Conservation (phyloP, 2,888 invertebrate species). For the Terebella lapidaria region DNA sequence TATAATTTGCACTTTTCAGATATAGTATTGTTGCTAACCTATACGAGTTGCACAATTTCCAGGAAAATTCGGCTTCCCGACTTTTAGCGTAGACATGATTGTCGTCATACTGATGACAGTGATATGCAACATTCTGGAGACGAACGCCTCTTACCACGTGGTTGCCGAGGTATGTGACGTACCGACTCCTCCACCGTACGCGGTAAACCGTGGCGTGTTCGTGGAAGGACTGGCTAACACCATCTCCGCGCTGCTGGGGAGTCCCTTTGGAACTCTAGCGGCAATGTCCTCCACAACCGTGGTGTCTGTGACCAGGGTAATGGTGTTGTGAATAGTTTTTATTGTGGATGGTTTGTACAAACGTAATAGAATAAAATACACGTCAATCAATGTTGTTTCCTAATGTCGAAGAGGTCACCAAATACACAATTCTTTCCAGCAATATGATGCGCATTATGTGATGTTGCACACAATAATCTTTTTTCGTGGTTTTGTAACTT, state of each 20-base stretch:
- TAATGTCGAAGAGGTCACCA: too few relatives aligned
- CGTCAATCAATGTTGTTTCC: too few relatives aligned
- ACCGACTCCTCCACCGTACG: slow-evolving; percentile 13
- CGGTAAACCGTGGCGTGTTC: slow-evolving; percentile 48
- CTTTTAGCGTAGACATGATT: slow-evolving; percentile 3
- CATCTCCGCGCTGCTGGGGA: slow-evolving; percentile 75
- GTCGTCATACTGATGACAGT: slow-evolving; percentile 8
- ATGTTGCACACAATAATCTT: too few relatives aligned
- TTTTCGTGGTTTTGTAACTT: background rate
- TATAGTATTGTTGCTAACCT: too few relatives aligned
- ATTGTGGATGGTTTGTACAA: background rate
- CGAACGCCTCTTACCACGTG: slow-evolving; percentile 10
- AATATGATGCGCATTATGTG: too few relatives aligned
- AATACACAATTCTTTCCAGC: too few relatives aligned
- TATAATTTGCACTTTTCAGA: too few relatives aligned
- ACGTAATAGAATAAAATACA: too few relatives aligned
- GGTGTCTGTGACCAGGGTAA: slow-evolving; percentile 73
- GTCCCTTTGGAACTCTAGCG: slow-evolving; percentile 78
- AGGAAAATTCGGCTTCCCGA: slow-evolving; percentile 11
- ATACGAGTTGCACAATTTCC: too few relatives aligned
- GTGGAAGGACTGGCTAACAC: slow-evolving; percentile 75
- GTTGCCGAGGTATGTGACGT: slow-evolving; percentile 3
- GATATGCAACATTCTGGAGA: slow-evolving; percentile 10
- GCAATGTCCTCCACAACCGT: slow-evolving; percentile 83
- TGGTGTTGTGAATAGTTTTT: slow-evolving; percentile 6